Conservation (phyloP, 2,797 vertebrate genomes). For the Rhinatrema bivittatum region DNA sequence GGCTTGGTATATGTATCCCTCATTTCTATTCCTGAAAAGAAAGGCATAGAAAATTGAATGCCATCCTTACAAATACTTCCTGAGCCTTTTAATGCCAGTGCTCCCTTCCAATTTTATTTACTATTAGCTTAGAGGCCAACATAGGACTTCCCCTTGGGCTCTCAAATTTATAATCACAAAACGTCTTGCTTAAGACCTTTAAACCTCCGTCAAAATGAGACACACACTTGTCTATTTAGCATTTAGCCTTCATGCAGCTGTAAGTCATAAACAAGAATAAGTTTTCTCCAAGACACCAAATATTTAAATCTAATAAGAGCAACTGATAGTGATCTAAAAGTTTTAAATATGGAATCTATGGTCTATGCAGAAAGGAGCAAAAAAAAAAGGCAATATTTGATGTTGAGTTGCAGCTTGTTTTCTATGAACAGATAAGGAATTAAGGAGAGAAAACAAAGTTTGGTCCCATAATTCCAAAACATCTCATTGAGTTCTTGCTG, state of each 20-base stretch:
- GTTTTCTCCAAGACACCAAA: slow-evolving; percentile 2
- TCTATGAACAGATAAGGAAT: neutral
- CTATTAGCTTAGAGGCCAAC: no score
- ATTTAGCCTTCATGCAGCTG: slow-evolving; percentile 12
- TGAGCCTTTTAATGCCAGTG: no score
- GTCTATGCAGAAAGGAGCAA: slow-evolving; percentile 1
- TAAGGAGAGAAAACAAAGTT: slow-evolving; percentile 5
- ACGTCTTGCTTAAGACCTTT: neutral
- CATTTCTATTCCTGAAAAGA: no score
- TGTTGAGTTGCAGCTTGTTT: neutral
- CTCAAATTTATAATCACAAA: slow-evolving; percentile 5
- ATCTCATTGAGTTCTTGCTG: neutral
- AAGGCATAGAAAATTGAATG: no score
- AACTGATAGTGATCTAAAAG: slow-evolving; percentile 19
- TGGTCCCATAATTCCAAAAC: neutral
- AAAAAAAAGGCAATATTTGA: slow-evolving; percentile 1
- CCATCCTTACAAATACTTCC: no score
- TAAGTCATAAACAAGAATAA: slow-evolving; percentile 27
- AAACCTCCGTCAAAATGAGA: slow-evolving; percentile 1
- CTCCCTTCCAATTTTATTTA: no score
- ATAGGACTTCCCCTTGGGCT: no score
- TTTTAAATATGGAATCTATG: slow-evolving; percentile 11
- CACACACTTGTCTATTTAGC: neutral
- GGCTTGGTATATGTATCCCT: no score
- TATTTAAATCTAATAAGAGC: slow-evolving; percentile 23